Percentiles rank a stretch among this genome's conserved stretches.
phyloP scores from a whole-genome alignment of 2,797 vertebrate species.

The Geotrypetes seraphini region DNA sequence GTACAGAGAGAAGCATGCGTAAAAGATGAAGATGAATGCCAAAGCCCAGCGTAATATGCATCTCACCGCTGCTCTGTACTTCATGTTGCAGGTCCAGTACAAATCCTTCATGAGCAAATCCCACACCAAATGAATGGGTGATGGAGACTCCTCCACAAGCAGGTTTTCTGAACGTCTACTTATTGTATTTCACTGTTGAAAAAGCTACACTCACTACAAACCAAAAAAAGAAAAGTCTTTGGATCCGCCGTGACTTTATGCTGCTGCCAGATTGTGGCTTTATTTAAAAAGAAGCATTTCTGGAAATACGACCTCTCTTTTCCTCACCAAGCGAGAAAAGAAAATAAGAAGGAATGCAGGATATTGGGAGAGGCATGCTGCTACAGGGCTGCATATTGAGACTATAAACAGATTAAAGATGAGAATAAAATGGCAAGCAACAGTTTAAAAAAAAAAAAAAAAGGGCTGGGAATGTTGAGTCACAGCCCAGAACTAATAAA shows the following conservation, averaged over 20 bases:
- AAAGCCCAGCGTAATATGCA: too few species aligned
- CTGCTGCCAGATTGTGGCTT: too few species aligned
- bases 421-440: conserved; percentile 6
- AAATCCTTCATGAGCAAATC: too few species aligned
- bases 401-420: conserved; percentile 8
- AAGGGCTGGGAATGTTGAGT: conserved; percentile 19
- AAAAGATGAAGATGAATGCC: too few species aligned
- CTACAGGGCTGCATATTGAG: conserved; percentile 2
- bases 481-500: conserved; percentile 17
- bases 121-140: too few species aligned
- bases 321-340: not conserved
- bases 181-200: too few species aligned
- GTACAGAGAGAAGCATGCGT: too few species aligned
- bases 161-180: too few species aligned
- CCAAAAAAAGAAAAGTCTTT: too few species aligned
- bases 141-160: too few species aligned
- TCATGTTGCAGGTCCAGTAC: conserved; percentile 42
- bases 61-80: conserved; percentile 45
- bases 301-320: not conserved
- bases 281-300: not conserved
- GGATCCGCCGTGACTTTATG: too few species aligned
- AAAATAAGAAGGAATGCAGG: not conserved
- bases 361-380: conserved; percentile 5
- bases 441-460: conserved; percentile 24
- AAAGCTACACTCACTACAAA: too few species aligned